phyloP scores from a whole-genome alignment of 1,140 invertebrate species.

The Drosophila truncata region DNA sequence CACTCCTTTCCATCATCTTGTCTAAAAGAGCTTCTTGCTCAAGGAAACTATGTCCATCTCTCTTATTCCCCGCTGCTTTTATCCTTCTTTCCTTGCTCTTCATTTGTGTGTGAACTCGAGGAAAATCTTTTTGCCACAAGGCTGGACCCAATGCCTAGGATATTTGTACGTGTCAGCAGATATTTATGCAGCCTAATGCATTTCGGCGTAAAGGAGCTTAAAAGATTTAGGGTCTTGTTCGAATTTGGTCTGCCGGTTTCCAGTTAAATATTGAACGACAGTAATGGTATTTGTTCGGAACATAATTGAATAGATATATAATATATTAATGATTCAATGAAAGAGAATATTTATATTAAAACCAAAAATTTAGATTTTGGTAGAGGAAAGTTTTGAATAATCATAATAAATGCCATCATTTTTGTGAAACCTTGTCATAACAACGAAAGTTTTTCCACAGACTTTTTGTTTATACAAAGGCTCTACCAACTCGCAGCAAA shows the following conservation, averaged over 20 bases:
- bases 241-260: not conserved
- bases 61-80: not conserved
- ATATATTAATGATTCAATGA: not conserved
- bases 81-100: slow-evolving; percentile 13
- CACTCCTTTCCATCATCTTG: not conserved
- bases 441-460: slow-evolving; percentile 18
- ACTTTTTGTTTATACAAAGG: slow-evolving; percentile 24
- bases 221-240: slow-evolving; percentile 24
- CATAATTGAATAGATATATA: slow-evolving; percentile 3
- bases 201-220: slow-evolving; percentile 45
- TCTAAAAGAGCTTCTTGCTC: slow-evolving; percentile 2
- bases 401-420: not conserved
- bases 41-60: not conserved
- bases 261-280: slow-evolving; percentile 43
- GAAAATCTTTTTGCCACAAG: slow-evolving; percentile 28
- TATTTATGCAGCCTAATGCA: slow-evolving; percentile 54
- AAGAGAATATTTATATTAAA: not conserved
- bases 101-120: slow-evolving; percentile 26
- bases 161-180: slow-evolving; percentile 52
- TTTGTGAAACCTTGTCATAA: slow-evolving; percentile 27
- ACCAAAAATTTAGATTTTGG: not conserved
- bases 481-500: not conserved
- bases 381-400: slow-evolving; percentile 13
- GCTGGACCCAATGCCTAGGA: slow-evolving; percentile 21
- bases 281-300: slow-evolving; percentile 21